A percentile compares a stretch with the other conserved stretches of the same genome.
These are phyloP conservation scores for Dastarcus helophoroides DNA, from an alignment of 2,888 invertebrate genomes.

Conservation along the genomic window DNA sequence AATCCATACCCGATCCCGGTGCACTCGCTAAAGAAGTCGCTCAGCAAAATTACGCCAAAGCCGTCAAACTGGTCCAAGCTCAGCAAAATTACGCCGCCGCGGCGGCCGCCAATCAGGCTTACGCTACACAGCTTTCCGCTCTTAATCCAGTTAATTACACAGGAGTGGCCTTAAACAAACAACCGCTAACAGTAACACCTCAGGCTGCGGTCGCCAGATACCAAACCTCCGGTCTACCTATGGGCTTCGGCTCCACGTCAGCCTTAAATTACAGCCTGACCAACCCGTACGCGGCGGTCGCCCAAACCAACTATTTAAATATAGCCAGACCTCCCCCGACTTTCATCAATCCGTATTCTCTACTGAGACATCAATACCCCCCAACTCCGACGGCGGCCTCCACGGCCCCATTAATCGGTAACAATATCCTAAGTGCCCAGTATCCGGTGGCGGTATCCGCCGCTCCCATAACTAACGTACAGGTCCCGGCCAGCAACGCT, in stretches of 20 bases:
- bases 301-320: constrained; percentile 28
- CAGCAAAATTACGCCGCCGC: constrained; percentile 3
- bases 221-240: constrained; percentile 22
- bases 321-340: constrained; percentile 29
- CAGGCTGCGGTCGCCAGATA: constrained; percentile 28
- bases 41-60: constrained; percentile 72
- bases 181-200: constrained; percentile 37
- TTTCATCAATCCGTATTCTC: constrained; percentile 39
- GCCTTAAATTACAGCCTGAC: constrained; percentile 26
- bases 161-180: constrained; percentile 58
- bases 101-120: constrained; percentile 13
- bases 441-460: constrained; percentile 38
- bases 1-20: constrained; percentile 43
- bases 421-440: constrained; percentile 32
- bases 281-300: constrained; percentile 29
- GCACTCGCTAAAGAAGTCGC: constrained; percentile 69
- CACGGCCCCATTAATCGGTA: constrained; percentile 35
- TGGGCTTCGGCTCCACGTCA: constrained; percentile 28
- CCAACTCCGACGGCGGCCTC: constrained; percentile 36
- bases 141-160: constrained; percentile 56
- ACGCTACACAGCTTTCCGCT: constrained; percentile 25
- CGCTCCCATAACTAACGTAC: constrained; percentile 26
- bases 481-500: constrained; percentile 28
- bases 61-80: constrained; percentile 46
- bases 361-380: constrained; percentile 31